Percentiles rank a stretch among this genome's conserved stretches.
Conservation (phyloP, 2,888 invertebrate genomes). For the Eilema sororculum region DNA sequence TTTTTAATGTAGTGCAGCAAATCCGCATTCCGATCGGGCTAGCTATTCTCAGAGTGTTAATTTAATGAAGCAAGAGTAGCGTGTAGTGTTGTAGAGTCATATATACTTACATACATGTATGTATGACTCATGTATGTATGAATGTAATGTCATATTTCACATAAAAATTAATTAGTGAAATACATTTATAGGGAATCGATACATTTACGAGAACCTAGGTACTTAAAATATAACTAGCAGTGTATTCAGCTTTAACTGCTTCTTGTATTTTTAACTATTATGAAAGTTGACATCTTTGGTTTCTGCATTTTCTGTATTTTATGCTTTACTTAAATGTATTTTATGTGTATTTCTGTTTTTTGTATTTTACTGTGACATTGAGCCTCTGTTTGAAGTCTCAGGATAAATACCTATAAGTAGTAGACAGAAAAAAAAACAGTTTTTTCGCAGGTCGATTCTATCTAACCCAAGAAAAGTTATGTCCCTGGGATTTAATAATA, state of each 20-base stretch:
- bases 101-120: not conserved
- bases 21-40: constrained; percentile 34
- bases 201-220: not conserved
- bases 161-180: not conserved
- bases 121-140: not conserved
- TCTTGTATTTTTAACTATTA: not conserved
- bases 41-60: constrained; percentile 9
- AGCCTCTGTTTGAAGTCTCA: too few relatives aligned
- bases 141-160: too few relatives aligned
- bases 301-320: not conserved
- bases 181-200: not conserved
- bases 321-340: not conserved
- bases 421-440: too few relatives aligned
- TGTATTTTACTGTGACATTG: too few relatives aligned
- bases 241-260: not conserved
- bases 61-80: not conserved
- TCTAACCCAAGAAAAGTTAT: not conserved
- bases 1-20: constrained; percentile 45
- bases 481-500: not conserved
- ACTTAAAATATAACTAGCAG: too few relatives aligned
- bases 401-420: too few relatives aligned
- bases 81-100: not conserved
- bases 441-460: not conserved
- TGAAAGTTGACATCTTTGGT: not conserved
- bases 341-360: not conserved